Conservation (phyloP, 2,888 invertebrate species). For the Cerceris ruficornis region DNA sequence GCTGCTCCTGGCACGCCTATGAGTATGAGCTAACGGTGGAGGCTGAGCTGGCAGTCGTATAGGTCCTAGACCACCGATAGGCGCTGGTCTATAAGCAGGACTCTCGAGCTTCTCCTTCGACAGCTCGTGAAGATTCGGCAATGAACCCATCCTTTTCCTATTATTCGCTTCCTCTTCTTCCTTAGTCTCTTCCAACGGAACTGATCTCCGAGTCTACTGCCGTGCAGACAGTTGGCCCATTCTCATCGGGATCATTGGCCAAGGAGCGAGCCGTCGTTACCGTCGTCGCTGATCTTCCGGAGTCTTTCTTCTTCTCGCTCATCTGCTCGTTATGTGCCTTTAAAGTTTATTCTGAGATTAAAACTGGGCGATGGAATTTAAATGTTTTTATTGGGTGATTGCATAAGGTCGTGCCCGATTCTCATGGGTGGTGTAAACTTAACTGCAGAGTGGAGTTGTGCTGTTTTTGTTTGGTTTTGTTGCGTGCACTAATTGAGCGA, state of each 20-base stretch:
- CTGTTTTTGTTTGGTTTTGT: no score
- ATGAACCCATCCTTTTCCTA: constrained; percentile 84
- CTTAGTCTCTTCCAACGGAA: constrained; percentile 15
- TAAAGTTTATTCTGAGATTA: constrained; percentile 3
- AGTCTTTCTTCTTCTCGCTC: constrained; percentile 3
- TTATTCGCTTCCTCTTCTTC: constrained; percentile 45
- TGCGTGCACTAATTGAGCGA: no score
- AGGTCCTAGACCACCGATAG: constrained; percentile 74
- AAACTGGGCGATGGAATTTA: not conserved
- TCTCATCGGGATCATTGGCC: constrained; percentile 29
- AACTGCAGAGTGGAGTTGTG: no score
- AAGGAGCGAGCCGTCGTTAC: constrained; percentile 10
- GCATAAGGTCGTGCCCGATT: no score
- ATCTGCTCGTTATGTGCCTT: constrained; percentile 17
- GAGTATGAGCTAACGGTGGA: constrained; percentile 75
- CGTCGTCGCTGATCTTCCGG: constrained; percentile 1
- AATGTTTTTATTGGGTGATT: not conserved
- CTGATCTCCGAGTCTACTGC: constrained; percentile 5
- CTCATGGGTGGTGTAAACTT: no score
- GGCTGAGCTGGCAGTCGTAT: constrained; percentile 76
- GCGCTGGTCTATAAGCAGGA: constrained; percentile 74
- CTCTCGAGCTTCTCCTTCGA: constrained; percentile 80
- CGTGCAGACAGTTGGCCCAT: constrained; percentile 7
- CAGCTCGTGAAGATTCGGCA: constrained; percentile 87
- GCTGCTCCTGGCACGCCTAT: constrained; percentile 76